Evolutionary conservation across 2,797 vertebrate species (phyloP).

Genomic region (Toxotes lorentzi): DNA sequence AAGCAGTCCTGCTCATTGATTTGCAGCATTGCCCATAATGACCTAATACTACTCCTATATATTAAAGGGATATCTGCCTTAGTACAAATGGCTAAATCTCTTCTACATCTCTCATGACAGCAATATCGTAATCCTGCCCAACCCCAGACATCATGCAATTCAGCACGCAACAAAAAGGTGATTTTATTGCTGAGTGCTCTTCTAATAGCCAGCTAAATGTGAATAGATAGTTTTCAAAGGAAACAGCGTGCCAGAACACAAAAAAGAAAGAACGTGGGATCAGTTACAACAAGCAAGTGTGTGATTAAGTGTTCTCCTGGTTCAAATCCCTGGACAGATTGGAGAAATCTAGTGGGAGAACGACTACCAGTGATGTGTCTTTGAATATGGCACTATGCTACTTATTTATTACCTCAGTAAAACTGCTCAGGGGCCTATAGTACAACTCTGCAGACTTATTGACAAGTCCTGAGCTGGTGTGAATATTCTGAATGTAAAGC

Average conservation of each 20-base stretch:
- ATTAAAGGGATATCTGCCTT: background rate
- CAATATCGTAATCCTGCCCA: background rate
- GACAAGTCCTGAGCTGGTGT: background rate
- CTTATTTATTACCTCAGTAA: background rate
- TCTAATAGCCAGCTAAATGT: background rate
- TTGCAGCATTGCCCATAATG: background rate
- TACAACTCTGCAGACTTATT: background rate
- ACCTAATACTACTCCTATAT: background rate
- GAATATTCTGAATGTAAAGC: conserved; percentile 14
- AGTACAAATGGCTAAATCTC: background rate
- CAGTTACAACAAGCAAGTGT: conserved; percentile 7
- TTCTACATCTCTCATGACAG: background rate
- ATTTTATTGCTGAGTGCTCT: background rate
- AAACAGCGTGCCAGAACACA: background rate
- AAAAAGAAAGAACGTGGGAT: background rate
- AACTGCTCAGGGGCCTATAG: background rate
- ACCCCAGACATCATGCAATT: background rate
- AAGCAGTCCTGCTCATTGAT: conserved; percentile 1
- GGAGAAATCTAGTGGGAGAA: conserved; percentile 7
- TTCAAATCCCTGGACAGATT: conserved; percentile 28
- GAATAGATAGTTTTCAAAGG: background rate
- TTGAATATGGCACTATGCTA: background rate
- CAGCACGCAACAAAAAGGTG: background rate
- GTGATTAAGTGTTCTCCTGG: conserved; percentile 7
- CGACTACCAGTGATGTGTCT: conserved; percentile 3